A percentile compares a stretch with the other conserved stretches of the same genome.
These are phyloP conservation scores for Prochilodus magdalenae DNA, from an alignment of 2,113 vertebrate genomes.

Conservation along the genomic window DNA sequence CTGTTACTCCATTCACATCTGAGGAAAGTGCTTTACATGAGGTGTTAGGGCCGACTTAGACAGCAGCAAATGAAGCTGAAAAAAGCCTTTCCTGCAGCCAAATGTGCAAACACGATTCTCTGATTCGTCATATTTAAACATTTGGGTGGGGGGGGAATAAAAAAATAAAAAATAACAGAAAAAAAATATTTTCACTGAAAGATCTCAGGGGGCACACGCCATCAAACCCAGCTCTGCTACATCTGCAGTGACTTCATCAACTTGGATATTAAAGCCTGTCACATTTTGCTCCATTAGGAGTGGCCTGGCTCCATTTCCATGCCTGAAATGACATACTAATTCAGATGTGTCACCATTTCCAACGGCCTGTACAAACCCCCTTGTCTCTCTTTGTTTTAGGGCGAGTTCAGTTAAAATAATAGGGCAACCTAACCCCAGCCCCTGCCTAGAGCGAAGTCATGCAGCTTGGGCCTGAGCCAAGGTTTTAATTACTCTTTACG, in stretches of 20 bases:
- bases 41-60: neutral
- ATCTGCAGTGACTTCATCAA: conserved; percentile 17
- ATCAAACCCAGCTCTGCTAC: conserved; percentile 13
- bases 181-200: neutral
- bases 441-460: conserved; percentile 3
- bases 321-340: conserved; percentile 41
- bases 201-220: neutral
- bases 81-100: neutral
- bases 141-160: too few species aligned
- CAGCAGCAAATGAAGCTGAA: conserved; percentile 7
- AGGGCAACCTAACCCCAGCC: neutral
- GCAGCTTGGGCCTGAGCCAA: conserved; percentile 22
- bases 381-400: neutral
- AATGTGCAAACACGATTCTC: neutral
- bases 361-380: conserved; percentile 7
- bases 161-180: conserved; percentile 23
- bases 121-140: conserved; percentile 18
- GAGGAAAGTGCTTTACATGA: neutral
- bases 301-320: conserved; percentile 34
- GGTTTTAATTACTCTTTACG: conserved; percentile 27
- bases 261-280: neutral
- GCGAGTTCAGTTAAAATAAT: conserved; percentile 7
- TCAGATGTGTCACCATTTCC: conserved; percentile 33
- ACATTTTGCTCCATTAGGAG: conserved; percentile 36
- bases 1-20: neutral